A percentile compares a stretch with the other conserved stretches of the same genome.
Evolutionary conservation across 2,797 vertebrate species (phyloP).

Genomic region (Botia kubotai): DNA sequence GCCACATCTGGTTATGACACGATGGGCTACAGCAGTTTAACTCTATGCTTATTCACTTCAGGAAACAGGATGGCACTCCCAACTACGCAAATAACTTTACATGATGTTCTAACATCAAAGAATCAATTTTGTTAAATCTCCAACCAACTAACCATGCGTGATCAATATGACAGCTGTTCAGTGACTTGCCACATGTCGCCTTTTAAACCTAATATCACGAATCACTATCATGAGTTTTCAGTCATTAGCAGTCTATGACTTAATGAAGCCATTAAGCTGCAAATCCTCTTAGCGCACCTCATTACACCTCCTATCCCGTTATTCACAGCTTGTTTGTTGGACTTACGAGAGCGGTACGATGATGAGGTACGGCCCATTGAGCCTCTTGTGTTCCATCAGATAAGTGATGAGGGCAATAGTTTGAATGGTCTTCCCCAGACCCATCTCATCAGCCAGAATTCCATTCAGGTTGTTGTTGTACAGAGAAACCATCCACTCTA

Average conservation of each 20-base stretch:
- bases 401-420: constrained; percentile 98
- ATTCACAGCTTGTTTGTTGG: constrained; percentile 36
- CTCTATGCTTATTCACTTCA: not conserved
- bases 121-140: not conserved
- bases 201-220: not conserved
- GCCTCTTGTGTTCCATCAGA: constrained; percentile 95
- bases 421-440: constrained; percentile 97
- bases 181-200: not conserved
- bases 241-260: constrained; percentile 37
- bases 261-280: constrained; percentile 13
- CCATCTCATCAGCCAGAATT: constrained; percentile 98
- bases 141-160: constrained; percentile 10
- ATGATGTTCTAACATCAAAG: constrained; percentile 1
- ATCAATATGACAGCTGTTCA: not conserved
- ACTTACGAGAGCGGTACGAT: constrained; percentile 98
- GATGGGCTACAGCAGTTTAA: no score
- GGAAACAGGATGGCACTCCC: not conserved
- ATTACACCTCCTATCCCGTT: constrained; percentile 24
- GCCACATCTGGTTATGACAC: no score
- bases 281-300: constrained; percentile 43
- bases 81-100: not conserved
- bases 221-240: constrained; percentile 5
- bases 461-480: constrained; percentile 98
- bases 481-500: constrained; percentile 98
- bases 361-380: constrained; percentile 97